phyloP scores from a whole-genome alignment of 2,888 invertebrate genomes.

The Belgica antarctica region DNA sequence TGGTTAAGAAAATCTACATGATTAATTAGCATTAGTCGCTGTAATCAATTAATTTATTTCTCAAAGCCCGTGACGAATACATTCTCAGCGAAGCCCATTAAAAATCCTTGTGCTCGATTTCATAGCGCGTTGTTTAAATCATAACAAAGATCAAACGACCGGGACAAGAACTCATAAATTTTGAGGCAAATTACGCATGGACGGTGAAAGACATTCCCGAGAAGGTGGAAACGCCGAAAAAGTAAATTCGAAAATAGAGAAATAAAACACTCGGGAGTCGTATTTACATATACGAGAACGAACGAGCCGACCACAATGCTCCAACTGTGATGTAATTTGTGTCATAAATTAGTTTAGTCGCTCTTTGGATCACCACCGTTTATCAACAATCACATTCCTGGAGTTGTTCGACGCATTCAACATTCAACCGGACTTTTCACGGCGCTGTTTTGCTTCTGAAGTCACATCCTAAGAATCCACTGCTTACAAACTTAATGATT shows the following conservation, averaged over 20 bases:
- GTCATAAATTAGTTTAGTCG: background rate
- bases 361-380: slow-evolving; percentile 4
- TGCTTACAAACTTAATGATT: slow-evolving; percentile 33
- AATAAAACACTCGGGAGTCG: background rate
- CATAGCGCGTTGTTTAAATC: slow-evolving; percentile 37
- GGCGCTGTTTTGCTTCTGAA: background rate
- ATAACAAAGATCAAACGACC: slow-evolving; percentile 27
- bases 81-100: slow-evolving; percentile 9
- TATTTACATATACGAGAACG: slow-evolving; percentile 19
- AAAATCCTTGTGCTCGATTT: slow-evolving; percentile 12
- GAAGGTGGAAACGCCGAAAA: background rate
- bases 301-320: slow-evolving; percentile 12
- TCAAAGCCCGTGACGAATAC: slow-evolving; percentile 38
- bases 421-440: too few species aligned
- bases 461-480: background rate
- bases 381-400: slow-evolving; percentile 1
- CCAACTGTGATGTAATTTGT: slow-evolving; percentile 22
- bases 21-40: slow-evolving; percentile 43
- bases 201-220: background rate
- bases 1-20: slow-evolving; percentile 31
- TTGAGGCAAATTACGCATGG: background rate
- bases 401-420: too few species aligned
- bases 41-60: slow-evolving; percentile 44
- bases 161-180: slow-evolving; percentile 24
- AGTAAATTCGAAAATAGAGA: slow-evolving; percentile 13